phyloP scores from a whole-genome alignment of 2,888 invertebrate species.

The Cyaniris semiargus region DNA sequence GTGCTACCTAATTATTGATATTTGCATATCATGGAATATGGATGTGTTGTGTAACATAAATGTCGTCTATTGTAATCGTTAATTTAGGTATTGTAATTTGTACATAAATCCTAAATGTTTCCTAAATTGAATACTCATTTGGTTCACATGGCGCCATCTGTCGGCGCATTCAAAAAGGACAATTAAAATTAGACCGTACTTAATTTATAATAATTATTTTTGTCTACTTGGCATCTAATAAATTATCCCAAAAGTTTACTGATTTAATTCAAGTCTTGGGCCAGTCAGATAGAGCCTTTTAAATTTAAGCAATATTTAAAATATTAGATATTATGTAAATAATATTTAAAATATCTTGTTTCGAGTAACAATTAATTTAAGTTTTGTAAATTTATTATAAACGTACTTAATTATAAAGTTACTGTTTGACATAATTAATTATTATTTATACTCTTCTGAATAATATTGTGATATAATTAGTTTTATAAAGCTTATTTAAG shows the following conservation, averaged over 20 bases:
- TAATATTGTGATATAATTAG: conserved; percentile 57
- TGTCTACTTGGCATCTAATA: not conserved
- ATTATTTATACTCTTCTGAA: conserved; percentile 47
- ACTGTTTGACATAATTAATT: not conserved
- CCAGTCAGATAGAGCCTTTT: not conserved
- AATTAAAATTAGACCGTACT: not conserved
- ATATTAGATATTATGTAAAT: conserved; percentile 10
- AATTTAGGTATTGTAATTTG: conserved; percentile 1
- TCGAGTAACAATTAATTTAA: not conserved
- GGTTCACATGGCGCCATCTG: not conserved
- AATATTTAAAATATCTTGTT: not conserved
- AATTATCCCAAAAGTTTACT: not conserved
- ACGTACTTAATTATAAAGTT: not conserved
- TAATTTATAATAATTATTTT: not conserved
- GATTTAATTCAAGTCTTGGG: not conserved
- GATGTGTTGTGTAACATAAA: not conserved
- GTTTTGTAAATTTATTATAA: not conserved
- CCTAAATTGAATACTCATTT: conserved; percentile 13
- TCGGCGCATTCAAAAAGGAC: not conserved
- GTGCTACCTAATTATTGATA: not conserved
- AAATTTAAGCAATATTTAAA: not conserved
- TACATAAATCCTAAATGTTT: not conserved
- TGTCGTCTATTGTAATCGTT: not conserved
- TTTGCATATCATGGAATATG: not conserved
- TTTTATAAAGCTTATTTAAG: conserved; percentile 42